Percentiles rank a stretch among this genome's conserved stretches.
Conservation (phyloP, 2,113 vertebrate genomes). For the Corynorhinus townsendii region DNA sequence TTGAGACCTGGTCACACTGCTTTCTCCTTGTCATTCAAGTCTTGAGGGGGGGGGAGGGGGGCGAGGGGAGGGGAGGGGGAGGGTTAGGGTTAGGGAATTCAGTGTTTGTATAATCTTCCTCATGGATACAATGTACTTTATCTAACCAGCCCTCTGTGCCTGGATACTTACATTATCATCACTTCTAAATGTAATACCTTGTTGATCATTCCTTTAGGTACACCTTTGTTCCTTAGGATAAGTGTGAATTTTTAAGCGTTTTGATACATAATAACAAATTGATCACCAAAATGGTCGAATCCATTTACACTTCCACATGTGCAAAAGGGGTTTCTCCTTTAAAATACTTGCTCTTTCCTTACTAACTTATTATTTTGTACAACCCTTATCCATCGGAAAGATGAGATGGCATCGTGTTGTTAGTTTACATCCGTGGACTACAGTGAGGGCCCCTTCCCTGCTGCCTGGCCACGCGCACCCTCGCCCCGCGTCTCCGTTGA, state of each 20-base stretch:
- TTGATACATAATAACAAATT: background rate
- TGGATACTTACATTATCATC: background rate
- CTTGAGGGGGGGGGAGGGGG: background rate
- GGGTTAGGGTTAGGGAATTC: too few relatives aligned
- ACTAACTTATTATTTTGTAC: background rate
- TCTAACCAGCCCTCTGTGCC: background rate
- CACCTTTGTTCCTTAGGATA: background rate
- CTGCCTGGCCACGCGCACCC: accelerated
- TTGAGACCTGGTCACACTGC: background rate
- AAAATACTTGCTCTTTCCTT: background rate
- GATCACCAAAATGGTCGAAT: background rate
- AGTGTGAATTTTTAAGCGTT: background rate
- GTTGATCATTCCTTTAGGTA: background rate
- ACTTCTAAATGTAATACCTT: background rate
- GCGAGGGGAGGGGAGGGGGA: accelerated
- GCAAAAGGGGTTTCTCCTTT: background rate
- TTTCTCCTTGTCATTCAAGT: background rate
- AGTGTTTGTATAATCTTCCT: background rate
- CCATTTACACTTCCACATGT: background rate
- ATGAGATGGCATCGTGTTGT: background rate
- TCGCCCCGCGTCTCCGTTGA: background rate
- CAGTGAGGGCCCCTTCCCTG: accelerated
- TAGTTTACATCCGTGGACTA: background rate
- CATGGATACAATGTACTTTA: accelerated
- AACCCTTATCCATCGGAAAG: background rate